Base-by-base conservation (phyloP, 2,797 vertebrate species). In the Petrocephalus sullivani region DNA sequence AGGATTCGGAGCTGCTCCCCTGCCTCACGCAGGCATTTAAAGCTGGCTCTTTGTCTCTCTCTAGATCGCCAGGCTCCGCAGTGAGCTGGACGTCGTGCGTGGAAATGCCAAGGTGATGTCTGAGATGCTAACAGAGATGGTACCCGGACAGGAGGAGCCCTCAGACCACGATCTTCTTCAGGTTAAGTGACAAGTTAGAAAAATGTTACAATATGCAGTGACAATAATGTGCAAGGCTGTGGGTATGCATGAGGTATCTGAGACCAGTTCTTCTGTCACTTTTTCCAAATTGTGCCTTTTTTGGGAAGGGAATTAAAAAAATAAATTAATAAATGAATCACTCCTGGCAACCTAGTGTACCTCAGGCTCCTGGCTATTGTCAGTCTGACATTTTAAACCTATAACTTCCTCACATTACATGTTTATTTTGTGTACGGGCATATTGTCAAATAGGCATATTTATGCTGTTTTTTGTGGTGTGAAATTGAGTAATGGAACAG, bases 101-200 rank as follows among this genome's bases (percentile, higher is more conserved):
- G 98, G 98, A 89, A 99, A 99, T 93, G 97, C 97, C 0, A 99
- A 99, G 91, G 98, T 99, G 92, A 99, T 99, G 98, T 99, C 98
- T 0, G 98, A 99, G 95, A 99, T 99, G 98, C 92, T 99, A 90
- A 99, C 97, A 0, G 98, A 99, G 94, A 98, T 99, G 97, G 97
- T 98, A 6, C 98, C 98, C 0, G 98, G 98, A 71, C 97, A 99
- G 91, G 98, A 98, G 89, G 98, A 98, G 16, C 94, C 97, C 0
- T 99, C 98, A 0, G 98, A 99, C 90, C 97, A 98, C 14, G 98
- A 99, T 89, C 93, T 99, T 83, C 93, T 99, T 1, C 98, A 99
- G 97, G 98, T 96, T 90, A 95, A 94, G 8, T 23, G 61, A 19
- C 23, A 8, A n/a, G 4, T 61, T 28, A 28, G 28, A 49, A 49